Conservation (phyloP, 2,113 vertebrate genomes). For the Lophochroa leadbeateri region DNA sequence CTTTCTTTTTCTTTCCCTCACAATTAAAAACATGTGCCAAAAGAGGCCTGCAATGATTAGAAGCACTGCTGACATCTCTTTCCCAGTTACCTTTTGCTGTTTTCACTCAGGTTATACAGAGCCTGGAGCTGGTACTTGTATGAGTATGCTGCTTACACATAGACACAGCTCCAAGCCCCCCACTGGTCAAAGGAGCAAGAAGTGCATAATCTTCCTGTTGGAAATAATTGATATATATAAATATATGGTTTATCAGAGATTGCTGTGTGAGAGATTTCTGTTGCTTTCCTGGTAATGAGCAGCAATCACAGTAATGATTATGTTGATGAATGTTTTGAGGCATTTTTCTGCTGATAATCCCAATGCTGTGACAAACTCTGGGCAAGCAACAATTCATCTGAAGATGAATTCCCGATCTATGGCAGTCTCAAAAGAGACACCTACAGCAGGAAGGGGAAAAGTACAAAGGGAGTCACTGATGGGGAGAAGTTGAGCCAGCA, state of each 20-base stretch:
- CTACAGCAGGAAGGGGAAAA: background rate
- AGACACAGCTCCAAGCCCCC: background rate
- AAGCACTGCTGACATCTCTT: slow-evolving; percentile 54
- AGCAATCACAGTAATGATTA: background rate
- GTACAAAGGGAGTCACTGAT: background rate
- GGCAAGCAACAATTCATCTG: background rate
- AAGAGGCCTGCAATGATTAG: background rate
- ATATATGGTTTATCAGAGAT: background rate
- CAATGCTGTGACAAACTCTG: background rate
- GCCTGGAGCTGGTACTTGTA: background rate
- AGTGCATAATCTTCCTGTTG: background rate
- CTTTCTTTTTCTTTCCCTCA: background rate
- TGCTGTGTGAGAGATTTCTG: background rate
- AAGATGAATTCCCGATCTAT: background rate
- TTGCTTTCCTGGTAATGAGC: background rate
- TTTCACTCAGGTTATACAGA: slow-evolving; percentile 24
- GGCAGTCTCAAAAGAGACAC: background rate
- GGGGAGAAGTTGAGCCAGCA: background rate
- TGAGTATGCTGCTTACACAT: background rate
- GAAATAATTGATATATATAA: background rate
- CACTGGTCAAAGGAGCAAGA: background rate
- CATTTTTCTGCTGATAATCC: background rate
- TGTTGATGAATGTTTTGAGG: background rate
- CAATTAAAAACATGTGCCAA: slow-evolving; percentile 65
- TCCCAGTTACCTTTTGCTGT: slow-evolving; percentile 56